These are phyloP conservation scores for Salvelinus fontinalis DNA, from an alignment of 2,113 vertebrate species.

Conservation along the genomic window DNA sequence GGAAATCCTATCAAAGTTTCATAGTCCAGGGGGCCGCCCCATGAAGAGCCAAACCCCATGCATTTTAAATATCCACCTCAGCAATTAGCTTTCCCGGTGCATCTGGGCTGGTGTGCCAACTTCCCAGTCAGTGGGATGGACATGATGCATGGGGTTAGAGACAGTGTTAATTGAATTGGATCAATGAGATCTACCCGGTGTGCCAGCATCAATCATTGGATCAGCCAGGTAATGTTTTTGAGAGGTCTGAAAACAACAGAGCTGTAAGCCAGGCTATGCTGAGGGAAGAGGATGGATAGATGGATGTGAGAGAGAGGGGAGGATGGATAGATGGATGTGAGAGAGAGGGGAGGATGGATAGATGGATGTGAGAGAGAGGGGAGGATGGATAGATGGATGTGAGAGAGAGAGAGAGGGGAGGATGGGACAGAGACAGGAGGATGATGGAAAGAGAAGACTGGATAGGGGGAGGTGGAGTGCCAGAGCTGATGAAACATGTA, in stretches of 20 bases:
- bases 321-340: too few relatives aligned
- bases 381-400: too few relatives aligned
- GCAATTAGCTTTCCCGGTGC: constrained; percentile 32
- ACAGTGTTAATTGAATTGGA: constrained; percentile 45
- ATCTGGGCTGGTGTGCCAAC: constrained; percentile 35
- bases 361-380: background rate
- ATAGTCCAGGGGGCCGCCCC: constrained; percentile 39
- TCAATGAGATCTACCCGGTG: constrained; percentile 41
- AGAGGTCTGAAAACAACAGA: constrained; percentile 11
- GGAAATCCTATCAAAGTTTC: constrained; percentile 55
- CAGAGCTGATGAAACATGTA: constrained; percentile 49
- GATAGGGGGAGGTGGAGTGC: constrained; percentile 19
- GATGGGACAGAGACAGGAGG: constrained; percentile 27
- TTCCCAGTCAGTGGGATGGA: constrained; percentile 31
- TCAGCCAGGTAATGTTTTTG: constrained; percentile 35
- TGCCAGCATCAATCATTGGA: background rate
- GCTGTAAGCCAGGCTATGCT: background rate
- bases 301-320: background rate
- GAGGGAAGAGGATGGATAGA: constrained; percentile 4
- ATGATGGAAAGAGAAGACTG: constrained; percentile 48
- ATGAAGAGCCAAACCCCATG: background rate
- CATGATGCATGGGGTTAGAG: constrained; percentile 45
- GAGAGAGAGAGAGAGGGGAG: constrained; percentile 19
- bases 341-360: background rate
- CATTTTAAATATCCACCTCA: constrained; percentile 35